Evolutionary conservation across 1,140 invertebrate species (phyloP).

Genomic region (Penaeus japonicus): DNA sequence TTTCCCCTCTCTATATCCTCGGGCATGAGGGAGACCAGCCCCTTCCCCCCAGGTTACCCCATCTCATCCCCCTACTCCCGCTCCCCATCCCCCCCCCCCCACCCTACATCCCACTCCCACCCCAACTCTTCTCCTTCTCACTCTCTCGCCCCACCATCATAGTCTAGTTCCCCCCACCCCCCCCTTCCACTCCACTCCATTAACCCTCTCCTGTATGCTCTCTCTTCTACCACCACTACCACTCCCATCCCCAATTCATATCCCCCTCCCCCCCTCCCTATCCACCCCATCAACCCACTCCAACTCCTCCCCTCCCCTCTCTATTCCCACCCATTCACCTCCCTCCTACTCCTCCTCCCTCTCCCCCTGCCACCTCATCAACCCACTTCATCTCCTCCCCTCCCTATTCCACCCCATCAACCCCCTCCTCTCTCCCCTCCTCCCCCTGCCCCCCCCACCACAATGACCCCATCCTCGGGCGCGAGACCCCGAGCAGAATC

Average conservation of each 20-base stretch:
- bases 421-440: not conserved
- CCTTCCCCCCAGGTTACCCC: too few species aligned
- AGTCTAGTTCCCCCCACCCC: not conserved
- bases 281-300: not conserved
- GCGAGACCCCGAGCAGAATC: too few species aligned
- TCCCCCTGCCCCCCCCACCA: not conserved
- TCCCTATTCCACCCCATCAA: not conserved
- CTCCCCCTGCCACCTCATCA: not conserved
- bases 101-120: not conserved
- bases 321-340: not conserved
- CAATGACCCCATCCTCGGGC: not conserved
- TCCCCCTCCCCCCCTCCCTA: not conserved
- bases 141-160: not conserved
- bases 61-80: too few species aligned
- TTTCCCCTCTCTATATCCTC: not conserved
- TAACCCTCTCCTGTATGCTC: too few species aligned
- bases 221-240: not conserved
- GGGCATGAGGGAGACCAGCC: not conserved
- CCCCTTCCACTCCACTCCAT: not conserved
- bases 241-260: not conserved
- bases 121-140: not conserved
- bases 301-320: too few species aligned
- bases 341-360: not conserved
- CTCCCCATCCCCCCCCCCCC: too few species aligned
- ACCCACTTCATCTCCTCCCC: not conserved